These are phyloP conservation scores for Trissolcus brochymenae DNA, from an alignment of 2,888 invertebrate species.

Conservation along the genomic window DNA sequence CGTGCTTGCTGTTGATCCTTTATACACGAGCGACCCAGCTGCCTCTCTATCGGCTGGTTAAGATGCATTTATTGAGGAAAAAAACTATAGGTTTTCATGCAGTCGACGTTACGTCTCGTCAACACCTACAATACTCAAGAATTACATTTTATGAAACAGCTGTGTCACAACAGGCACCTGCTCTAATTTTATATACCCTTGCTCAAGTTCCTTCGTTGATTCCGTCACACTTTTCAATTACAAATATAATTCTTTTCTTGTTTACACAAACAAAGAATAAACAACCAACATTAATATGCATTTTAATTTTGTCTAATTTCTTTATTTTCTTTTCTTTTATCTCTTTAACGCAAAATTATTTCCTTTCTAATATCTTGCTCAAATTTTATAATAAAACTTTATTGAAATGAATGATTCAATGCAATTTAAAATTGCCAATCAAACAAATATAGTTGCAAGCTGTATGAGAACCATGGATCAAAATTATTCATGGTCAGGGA, in stretches of 20 bases:
- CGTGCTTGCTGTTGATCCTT: conserved; percentile 54
- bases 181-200: conserved; percentile 29
- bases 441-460: too few relatives aligned
- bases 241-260: too few relatives aligned
- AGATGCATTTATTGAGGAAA: conserved; percentile 54
- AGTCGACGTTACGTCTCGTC: conserved; percentile 40
- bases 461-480: too few relatives aligned
- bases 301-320: too few relatives aligned
- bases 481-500: not conserved
- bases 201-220: conserved; percentile 7
- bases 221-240: conserved; percentile 10
- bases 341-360: not conserved
- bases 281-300: too few relatives aligned
- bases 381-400: too few relatives aligned
- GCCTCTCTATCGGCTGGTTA: conserved; percentile 51
- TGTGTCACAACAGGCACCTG: conserved; percentile 56
- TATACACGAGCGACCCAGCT: conserved; percentile 47
- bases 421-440: too few relatives aligned
- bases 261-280: too few relatives aligned
- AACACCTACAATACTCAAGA: conserved; percentile 56
- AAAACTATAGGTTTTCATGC: conserved; percentile 48
- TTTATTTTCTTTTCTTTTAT: too few relatives aligned
- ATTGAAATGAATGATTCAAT: too few relatives aligned
- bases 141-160: conserved; percentile 55
- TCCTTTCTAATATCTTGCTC: not conserved